phyloP scores from a whole-genome alignment of 1,140 invertebrate genomes.

The Sitobion miscanthi region DNA sequence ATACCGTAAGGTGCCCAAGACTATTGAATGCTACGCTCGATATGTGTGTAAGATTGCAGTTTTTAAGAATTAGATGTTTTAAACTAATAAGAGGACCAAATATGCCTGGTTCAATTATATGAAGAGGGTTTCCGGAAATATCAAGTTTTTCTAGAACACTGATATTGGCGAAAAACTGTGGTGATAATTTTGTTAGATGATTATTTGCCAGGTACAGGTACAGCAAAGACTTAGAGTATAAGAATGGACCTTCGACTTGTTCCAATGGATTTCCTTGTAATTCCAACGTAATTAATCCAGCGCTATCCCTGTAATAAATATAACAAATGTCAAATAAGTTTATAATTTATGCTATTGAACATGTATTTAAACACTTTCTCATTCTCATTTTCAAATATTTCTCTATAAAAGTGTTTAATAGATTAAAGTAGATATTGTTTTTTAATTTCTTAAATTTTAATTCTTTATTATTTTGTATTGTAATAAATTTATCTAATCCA shows the following conservation, averaged over 20 bases:
- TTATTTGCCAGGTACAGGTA: constrained; percentile 74
- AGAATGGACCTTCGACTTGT: constrained; percentile 70
- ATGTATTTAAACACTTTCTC: neutral
- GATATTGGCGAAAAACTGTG: constrained; percentile 72
- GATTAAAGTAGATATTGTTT: no score
- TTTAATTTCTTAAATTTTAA: no score
- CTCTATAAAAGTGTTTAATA: no score
- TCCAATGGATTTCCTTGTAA: constrained; percentile 73
- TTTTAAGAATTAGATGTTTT: constrained; percentile 71
- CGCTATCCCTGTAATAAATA: constrained; percentile 68
- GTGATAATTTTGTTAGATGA: constrained; percentile 67
- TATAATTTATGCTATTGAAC: neutral
- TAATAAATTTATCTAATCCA: no score
- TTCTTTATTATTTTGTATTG: no score
- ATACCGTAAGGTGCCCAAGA: constrained; percentile 69
- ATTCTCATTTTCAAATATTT: no score
- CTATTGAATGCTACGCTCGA: constrained; percentile 67
- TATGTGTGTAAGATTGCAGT: constrained; percentile 70
- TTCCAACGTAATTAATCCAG: constrained; percentile 73
- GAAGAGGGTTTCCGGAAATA: constrained; percentile 73
- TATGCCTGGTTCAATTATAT: constrained; percentile 66
- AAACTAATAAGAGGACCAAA: constrained; percentile 71
- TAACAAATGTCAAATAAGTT: constrained; percentile 21
- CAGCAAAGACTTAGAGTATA: constrained; percentile 71
- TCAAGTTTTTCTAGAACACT: constrained; percentile 72